Conservation (phyloP, 2,797 vertebrate genomes). For the Phyllotis vaccarum region DNA sequence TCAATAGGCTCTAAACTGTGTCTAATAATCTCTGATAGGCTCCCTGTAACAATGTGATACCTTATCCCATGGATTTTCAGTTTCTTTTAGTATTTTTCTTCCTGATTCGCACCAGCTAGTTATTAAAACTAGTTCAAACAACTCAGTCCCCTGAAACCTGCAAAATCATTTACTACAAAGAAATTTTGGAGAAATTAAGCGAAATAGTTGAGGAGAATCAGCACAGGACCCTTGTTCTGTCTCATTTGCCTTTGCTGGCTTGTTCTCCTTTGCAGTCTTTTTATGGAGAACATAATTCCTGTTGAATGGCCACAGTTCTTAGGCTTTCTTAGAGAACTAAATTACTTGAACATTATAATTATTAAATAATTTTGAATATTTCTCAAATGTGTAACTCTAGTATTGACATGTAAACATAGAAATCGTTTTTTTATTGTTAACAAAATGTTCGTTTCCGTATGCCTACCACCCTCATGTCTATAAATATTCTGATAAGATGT, state of each 20-base stretch:
- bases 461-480: neutral
- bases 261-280: neutral
- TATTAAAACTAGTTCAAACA: neutral
- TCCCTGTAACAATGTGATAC: neutral
- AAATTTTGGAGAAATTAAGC: neutral
- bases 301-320: neutral
- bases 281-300: neutral
- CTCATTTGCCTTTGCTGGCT: neutral
- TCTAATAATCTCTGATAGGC: neutral
- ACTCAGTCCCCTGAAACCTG: neutral
- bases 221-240: neutral
- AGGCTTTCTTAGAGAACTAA: constrained; percentile 8
- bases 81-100: neutral
- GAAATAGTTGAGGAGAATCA: neutral
- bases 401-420: neutral
- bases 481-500: neutral
- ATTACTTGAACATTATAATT: neutral
- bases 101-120: neutral
- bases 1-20: neutral
- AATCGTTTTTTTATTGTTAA: neutral
- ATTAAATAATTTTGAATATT: neutral
- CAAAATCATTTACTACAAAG: neutral
- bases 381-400: neutral
- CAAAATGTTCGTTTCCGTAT: neutral
- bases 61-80: neutral